These are phyloP conservation scores for Lissocephala sabroskyi DNA, from an alignment of 2,888 invertebrate species.

Conservation along the genomic window DNA sequence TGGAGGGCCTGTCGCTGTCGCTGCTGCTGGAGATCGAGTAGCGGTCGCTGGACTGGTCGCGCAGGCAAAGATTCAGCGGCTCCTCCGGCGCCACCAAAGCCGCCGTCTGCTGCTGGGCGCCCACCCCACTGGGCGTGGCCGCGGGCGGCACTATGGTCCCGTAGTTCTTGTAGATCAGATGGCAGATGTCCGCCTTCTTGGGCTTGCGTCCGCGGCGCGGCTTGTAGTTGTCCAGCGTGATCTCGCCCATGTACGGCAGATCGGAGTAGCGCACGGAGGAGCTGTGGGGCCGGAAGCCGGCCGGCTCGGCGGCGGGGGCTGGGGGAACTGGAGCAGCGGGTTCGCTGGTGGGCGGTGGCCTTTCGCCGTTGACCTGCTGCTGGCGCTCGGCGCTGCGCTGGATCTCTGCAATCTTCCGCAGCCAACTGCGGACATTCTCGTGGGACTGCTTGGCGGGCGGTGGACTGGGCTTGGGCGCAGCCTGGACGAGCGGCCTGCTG, in stretches of 20 bases:
- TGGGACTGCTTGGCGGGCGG: constrained; percentile 73
- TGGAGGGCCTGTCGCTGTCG: constrained; percentile 42
- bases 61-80: constrained; percentile 87
- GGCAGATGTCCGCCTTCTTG: constrained; percentile 93
- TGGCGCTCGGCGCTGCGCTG: constrained; percentile 73
- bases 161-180: constrained; percentile 92
- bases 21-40: constrained; percentile 69
- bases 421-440: constrained; percentile 82
- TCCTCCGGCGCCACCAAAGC: constrained; percentile 74
- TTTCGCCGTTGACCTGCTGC: constrained; percentile 23
- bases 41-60: constrained; percentile 75
- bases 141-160: constrained; percentile 83
- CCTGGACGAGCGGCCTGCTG: constrained; percentile 68
- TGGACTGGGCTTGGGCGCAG: constrained; percentile 25
- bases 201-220: constrained; percentile 90
- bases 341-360: neutral
- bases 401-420: constrained; percentile 82
- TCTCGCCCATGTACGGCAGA: constrained; percentile 93
- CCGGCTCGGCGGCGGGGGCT: neutral
- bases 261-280: constrained; percentile 83
- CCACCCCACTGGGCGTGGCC: neutral
- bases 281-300: neutral
- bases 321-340: too few relatives aligned
- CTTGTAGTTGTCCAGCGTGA: constrained; percentile 89
- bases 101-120: neutral